A percentile compares a stretch with the other conserved stretches of the same genome.
phyloP scores from a whole-genome alignment of 2,888 invertebrate species.

The Tenthredo distinguenda region DNA sequence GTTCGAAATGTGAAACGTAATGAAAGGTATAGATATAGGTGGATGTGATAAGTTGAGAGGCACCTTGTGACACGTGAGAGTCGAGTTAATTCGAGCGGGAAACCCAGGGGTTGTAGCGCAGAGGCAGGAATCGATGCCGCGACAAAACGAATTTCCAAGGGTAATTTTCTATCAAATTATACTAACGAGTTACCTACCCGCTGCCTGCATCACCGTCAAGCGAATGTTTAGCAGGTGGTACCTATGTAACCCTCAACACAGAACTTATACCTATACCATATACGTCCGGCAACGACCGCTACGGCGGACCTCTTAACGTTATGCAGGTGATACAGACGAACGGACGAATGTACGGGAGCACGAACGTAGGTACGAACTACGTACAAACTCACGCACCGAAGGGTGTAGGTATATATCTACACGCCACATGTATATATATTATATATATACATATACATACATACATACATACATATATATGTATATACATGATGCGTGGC shows the following conservation, averaged over 20 bases:
- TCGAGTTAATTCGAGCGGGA: neutral
- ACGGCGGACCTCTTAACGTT: slow-evolving; percentile 41
- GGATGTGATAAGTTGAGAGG: neutral
- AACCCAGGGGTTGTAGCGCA: neutral
- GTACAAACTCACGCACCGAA: neutral
- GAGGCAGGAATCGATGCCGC: slow-evolving; percentile 42
- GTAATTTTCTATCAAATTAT: slow-evolving; percentile 51
- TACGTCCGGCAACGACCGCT: slow-evolving; percentile 23
- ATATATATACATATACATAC: neutral
- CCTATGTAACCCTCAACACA: slow-evolving; percentile 53
- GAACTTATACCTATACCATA: slow-evolving; percentile 37
- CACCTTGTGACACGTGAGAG: slow-evolving; percentile 33
- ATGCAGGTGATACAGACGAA: slow-evolving; percentile 63
- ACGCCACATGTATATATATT: neutral
- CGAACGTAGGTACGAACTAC: neutral
- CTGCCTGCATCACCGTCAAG: slow-evolving; percentile 34
- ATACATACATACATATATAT: neutral
- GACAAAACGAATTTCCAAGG: slow-evolving; percentile 50
- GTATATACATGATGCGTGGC: slow-evolving; percentile 50
- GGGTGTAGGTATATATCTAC: neutral
- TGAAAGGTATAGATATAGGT: neutral
- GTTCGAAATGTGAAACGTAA: neutral
- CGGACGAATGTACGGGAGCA: slow-evolving; percentile 24
- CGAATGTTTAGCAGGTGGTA: slow-evolving; percentile 63
- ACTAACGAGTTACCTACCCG: slow-evolving; percentile 45